A percentile compares a stretch with the other conserved stretches of the same genome.
Conservation (phyloP, 2,113 vertebrate genomes). For the Heteronetta atricapilla region DNA sequence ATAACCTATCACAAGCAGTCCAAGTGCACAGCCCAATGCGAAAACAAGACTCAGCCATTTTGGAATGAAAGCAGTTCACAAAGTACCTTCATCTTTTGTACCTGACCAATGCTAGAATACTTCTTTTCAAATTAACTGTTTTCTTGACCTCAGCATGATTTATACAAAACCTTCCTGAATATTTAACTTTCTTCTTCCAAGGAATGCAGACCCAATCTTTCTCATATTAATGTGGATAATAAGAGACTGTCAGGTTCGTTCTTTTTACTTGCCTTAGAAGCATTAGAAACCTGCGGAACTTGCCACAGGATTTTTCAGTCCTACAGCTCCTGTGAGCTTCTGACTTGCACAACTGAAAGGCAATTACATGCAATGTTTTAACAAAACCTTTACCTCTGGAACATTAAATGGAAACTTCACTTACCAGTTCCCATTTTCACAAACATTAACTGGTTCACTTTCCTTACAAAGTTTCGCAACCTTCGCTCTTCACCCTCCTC, state of each 20-base stretch:
- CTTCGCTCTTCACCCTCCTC: background rate
- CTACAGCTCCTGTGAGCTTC: background rate
- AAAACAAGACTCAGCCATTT: background rate
- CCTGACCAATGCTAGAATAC: background rate
- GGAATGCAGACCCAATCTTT: background rate
- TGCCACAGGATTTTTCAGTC: background rate
- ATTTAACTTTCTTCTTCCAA: background rate
- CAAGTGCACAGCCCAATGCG: accelerated
- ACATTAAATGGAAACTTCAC: background rate
- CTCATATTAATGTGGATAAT: background rate
- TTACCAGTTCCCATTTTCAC: background rate
- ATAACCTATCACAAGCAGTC: background rate
- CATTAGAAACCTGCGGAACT: background rate
- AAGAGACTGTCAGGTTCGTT: background rate
- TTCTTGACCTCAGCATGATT: background rate
- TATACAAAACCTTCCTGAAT: background rate
- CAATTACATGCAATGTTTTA: background rate
- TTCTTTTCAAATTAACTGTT: background rate
- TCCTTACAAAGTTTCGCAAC: background rate
- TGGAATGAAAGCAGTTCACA: background rate
- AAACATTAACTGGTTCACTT: background rate
- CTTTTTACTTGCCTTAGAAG: background rate
- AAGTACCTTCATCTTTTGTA: background rate
- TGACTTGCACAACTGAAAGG: background rate
- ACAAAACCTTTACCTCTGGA: background rate